phyloP scores from a whole-genome alignment of 2,797 vertebrate genomes.

The Eutrigla gurnardus region DNA sequence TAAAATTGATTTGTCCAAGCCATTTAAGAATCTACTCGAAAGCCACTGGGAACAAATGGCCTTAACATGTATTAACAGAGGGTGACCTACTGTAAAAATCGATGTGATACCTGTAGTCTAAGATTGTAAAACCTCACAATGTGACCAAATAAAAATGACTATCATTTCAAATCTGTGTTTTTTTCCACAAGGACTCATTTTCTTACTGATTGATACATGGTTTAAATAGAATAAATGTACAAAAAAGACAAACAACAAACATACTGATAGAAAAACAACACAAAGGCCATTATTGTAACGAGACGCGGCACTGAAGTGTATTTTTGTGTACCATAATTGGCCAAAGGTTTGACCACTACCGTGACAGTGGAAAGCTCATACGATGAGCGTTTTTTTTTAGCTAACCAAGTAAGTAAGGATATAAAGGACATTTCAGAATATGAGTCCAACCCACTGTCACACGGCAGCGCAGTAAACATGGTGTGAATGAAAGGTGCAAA shows the following conservation, averaged over 20 bases:
- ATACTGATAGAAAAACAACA: slow-evolving; percentile 42
- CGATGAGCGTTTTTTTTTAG: not conserved
- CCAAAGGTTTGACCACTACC: slow-evolving; percentile 50
- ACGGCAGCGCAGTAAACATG: slow-evolving; percentile 75
- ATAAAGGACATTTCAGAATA: slow-evolving; percentile 15
- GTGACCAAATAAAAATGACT: slow-evolving; percentile 52
- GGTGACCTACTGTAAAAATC: slow-evolving; percentile 43
- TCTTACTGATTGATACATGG: slow-evolving; percentile 75
- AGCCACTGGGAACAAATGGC: slow-evolving; percentile 23
- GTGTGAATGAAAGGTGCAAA: slow-evolving; percentile 84
- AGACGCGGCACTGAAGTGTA: slow-evolving; percentile 58
- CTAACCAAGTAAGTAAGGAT: slow-evolving; percentile 1
- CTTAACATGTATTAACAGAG: slow-evolving; percentile 33
- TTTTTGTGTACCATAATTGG: slow-evolving; percentile 74
- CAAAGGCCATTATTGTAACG: slow-evolving; percentile 63
- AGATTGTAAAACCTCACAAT: slow-evolving; percentile 41
- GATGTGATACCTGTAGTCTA: slow-evolving; percentile 26
- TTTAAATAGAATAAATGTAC: slow-evolving; percentile 81
- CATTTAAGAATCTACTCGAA: slow-evolving; percentile 20
- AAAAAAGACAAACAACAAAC: slow-evolving; percentile 62
- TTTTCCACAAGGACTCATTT: slow-evolving; percentile 36
- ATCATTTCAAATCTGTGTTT: slow-evolving; percentile 59
- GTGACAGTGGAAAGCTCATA: slow-evolving; percentile 38
- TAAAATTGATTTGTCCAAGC: slow-evolving; percentile 48
- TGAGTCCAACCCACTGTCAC: slow-evolving; percentile 45